Percentiles rank a stretch among this genome's conserved stretches.
Conservation (phyloP, 2,888 invertebrate genomes). For the Drosophila limbata region DNA sequence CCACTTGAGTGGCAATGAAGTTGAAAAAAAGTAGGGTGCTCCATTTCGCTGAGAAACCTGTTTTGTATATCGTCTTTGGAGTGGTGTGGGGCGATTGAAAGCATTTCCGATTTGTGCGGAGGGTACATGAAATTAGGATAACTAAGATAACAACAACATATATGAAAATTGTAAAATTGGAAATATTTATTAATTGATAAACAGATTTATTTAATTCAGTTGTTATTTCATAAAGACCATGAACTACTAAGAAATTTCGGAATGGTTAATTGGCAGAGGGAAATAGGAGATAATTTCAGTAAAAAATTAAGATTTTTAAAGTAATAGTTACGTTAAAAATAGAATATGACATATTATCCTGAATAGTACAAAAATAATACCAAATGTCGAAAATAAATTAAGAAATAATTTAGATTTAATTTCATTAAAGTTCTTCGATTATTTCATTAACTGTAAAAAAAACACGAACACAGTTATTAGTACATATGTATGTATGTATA, state of each 20-base stretch:
- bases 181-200: not conserved
- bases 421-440: too few species aligned
- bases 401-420: too few species aligned
- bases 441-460: too few species aligned
- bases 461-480: too few species aligned
- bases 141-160: not conserved
- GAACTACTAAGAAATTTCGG: too few species aligned
- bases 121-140: not conserved
- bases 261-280: too few species aligned
- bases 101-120: conserved; percentile 36
- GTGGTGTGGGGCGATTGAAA: conserved; percentile 25
- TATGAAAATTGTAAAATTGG: not conserved
- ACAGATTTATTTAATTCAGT: not conserved
- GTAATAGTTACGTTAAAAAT: too few species aligned
- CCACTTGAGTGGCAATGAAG: conserved; percentile 75
- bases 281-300: not conserved
- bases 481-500: too few species aligned
- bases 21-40: conserved; percentile 72
- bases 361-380: too few species aligned
- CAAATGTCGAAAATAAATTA: too few species aligned
- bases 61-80: conserved; percentile 41
- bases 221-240: not conserved
- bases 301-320: too few species aligned
- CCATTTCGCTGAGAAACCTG: conserved; percentile 75
- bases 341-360: too few species aligned